Evolutionary conservation across 2,113 vertebrate species (phyloP).

Genomic region (Chloebia gouldiae): DNA sequence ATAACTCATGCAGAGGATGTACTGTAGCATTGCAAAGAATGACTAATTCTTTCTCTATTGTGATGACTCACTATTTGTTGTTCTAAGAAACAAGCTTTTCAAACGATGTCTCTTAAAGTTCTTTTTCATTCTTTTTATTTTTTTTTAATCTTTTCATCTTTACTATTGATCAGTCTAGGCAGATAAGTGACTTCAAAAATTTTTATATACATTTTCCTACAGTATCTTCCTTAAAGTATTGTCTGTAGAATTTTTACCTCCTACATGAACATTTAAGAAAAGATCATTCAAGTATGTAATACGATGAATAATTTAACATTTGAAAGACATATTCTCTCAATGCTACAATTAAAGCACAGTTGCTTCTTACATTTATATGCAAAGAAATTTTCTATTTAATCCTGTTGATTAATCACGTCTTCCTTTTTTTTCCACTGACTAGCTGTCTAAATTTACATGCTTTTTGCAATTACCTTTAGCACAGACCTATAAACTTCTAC

Average conservation of each 20-base stretch:
- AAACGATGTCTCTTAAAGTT: slow-evolving; percentile 10
- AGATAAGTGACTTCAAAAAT: neutral
- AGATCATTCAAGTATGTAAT: slow-evolving; percentile 39
- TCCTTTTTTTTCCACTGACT: slow-evolving; percentile 11
- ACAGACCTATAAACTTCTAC: neutral
- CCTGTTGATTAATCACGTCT: slow-evolving; percentile 25
- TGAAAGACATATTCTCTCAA: slow-evolving; percentile 53
- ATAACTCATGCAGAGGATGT: slow-evolving; percentile 33
- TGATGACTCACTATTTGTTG: slow-evolving; percentile 65
- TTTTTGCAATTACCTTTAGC: neutral
- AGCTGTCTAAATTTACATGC: slow-evolving; percentile 15
- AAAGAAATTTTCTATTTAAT: slow-evolving; percentile 34
- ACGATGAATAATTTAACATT: slow-evolving; percentile 43
- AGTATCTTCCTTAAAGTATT: neutral
- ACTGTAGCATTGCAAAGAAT: slow-evolving; percentile 27
- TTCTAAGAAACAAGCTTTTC: slow-evolving; percentile 55
- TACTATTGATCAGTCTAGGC: slow-evolving; percentile 29
- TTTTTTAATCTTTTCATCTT: neutral
- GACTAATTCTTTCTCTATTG: slow-evolving; percentile 64
- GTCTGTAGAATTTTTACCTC: slow-evolving; percentile 13
- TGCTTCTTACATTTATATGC: slow-evolving; percentile 19
- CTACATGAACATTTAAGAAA: slow-evolving; percentile 21
- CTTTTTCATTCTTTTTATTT: neutral
- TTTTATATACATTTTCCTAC: slow-evolving; percentile 8
- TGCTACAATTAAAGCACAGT: slow-evolving; percentile 45